phyloP scores from a whole-genome alignment of 2,888 invertebrate genomes.

The Cheilosia pagana region DNA sequence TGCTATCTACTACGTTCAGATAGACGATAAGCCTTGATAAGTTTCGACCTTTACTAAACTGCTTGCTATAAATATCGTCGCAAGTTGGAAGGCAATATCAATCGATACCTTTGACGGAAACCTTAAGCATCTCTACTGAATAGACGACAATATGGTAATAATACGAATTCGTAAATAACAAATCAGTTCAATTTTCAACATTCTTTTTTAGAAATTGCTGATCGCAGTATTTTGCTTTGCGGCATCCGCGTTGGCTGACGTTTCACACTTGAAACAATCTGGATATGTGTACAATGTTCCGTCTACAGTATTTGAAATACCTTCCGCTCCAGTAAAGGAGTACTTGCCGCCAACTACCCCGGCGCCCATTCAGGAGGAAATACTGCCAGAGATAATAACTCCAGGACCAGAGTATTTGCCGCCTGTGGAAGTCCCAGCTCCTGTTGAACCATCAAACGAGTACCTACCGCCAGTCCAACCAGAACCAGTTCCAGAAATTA shows the following conservation, averaged over 20 bases:
- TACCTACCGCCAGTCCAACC: conserved; percentile 35
- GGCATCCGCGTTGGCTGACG: conserved; percentile 35
- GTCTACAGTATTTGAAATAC: conserved; percentile 42
- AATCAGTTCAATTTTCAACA: background rate
- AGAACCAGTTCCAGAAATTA: conserved; percentile 13
- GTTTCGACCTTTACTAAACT: conserved; percentile 50
- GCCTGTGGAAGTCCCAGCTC: conserved; percentile 13
- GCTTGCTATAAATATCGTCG: conserved; percentile 57
- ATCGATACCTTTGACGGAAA: conserved; percentile 40
- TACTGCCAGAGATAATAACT: conserved; percentile 19
- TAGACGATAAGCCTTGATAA: conserved; percentile 58
- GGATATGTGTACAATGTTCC: conserved; percentile 58
- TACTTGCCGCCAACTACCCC: conserved; percentile 30
- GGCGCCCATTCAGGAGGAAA: conserved; percentile 20
- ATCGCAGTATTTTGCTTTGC: conserved; percentile 20
- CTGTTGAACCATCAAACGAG: conserved; percentile 12
- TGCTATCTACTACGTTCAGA: conserved; percentile 12
- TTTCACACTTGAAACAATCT: conserved; percentile 44
- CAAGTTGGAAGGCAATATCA: conserved; percentile 34
- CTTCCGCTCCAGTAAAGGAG: conserved; percentile 42
- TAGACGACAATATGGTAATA: conserved; percentile 44
- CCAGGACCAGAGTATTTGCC: conserved; percentile 33
- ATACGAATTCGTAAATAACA: background rate
- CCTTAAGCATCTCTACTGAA: conserved; percentile 44
- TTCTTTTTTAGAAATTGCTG: conserved; percentile 31